Conservation (phyloP, 2,113 vertebrate species). For the Phrynocephalus versicolor region DNA sequence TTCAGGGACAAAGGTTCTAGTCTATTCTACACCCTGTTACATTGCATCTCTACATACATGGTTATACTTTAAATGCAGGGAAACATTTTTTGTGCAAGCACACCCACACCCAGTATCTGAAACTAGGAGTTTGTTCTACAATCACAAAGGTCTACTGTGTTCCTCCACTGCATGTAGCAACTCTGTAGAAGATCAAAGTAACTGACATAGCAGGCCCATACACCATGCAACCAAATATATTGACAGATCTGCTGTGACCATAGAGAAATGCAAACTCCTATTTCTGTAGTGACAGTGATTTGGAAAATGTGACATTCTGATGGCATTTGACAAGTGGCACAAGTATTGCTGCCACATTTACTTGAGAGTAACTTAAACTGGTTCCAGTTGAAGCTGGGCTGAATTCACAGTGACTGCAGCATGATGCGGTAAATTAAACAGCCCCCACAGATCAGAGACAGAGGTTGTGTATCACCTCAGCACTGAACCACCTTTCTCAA, state of each 20-base stretch:
- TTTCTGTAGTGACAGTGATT: not conserved
- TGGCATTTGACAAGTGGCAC: not conserved
- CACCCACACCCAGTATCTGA: not conserved
- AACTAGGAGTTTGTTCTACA: not conserved
- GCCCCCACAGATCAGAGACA: not conserved
- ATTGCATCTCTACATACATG: not conserved
- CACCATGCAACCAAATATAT: not conserved
- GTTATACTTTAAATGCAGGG: no score
- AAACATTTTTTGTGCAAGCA: not conserved
- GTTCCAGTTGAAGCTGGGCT: not conserved
- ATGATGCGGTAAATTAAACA: not conserved
- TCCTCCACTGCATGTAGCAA: not conserved
- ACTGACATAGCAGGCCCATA: not conserved
- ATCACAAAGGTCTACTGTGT: not conserved
- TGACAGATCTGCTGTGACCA: not conserved
- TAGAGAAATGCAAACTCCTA: not conserved
- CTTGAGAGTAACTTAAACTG: not conserved
- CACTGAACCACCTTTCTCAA: no score
- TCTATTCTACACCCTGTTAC: not conserved
- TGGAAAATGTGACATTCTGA: not conserved
- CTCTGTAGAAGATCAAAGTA: fast-evolving
- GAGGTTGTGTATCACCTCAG: no score
- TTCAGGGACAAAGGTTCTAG: not conserved
- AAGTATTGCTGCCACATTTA: not conserved
- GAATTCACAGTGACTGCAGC: not conserved